Percentiles rank a stretch among this genome's conserved stretches.
phyloP scores from a whole-genome alignment of 2,888 invertebrate genomes.

The Eupithecia abbreviata region DNA sequence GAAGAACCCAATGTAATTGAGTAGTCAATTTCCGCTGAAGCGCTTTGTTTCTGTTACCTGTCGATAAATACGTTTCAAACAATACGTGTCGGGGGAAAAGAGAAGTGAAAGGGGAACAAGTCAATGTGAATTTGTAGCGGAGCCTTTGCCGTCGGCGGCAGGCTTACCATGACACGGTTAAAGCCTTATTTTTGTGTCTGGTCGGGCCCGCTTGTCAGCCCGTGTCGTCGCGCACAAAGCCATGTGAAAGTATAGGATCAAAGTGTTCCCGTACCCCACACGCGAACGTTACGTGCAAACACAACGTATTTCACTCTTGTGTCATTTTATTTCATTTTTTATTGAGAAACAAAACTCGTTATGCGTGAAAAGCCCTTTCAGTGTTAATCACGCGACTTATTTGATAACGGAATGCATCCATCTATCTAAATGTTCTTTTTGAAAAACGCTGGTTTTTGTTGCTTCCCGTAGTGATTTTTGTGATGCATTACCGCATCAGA shows the following conservation, averaged over 20 bases:
- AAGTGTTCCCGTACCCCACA: conserved; percentile 70
- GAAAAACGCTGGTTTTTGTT: not conserved
- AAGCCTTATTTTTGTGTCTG: conserved; percentile 83
- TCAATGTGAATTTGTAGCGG: conserved; percentile 79
- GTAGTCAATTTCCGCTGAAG: conserved; percentile 38
- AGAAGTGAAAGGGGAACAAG: conserved; percentile 66
- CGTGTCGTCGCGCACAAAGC: conserved; percentile 78
- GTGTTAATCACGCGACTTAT: conserved; percentile 46
- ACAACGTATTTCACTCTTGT: conserved; percentile 59
- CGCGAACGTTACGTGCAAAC: conserved; percentile 66
- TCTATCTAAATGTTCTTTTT: conserved; percentile 1
- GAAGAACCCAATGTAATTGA: conserved; percentile 32
- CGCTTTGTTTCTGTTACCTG: conserved; percentile 42
- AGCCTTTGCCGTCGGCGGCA: conserved; percentile 82
- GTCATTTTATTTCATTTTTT: conserved; percentile 58
- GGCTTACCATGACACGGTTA: conserved; percentile 83
- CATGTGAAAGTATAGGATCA: conserved; percentile 82
- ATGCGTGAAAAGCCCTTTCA: conserved; percentile 46
- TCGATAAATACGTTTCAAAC: conserved; percentile 55
- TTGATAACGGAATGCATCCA: conserved; percentile 31
- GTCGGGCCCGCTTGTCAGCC: conserved; percentile 80
- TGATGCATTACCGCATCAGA: not conserved
- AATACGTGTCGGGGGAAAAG: conserved; percentile 59
- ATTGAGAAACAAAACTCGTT: conserved; percentile 43
- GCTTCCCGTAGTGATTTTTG: not conserved